Conservation (phyloP, 2,888 invertebrate genomes). For the Atrina japonica region DNA sequence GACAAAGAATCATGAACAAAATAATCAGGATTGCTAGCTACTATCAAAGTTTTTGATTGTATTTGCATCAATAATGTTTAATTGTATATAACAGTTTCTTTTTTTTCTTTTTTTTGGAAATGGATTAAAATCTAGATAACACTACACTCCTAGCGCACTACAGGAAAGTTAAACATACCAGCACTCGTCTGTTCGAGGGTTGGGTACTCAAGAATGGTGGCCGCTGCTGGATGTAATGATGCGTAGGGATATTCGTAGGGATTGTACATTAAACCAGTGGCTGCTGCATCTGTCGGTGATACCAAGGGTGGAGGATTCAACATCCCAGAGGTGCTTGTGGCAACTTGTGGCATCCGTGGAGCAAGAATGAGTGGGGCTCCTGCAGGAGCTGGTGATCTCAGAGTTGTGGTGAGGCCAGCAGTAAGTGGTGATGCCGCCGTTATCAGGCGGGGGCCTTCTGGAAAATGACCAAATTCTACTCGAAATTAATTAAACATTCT, state of each 20-base stretch:
- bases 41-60: constrained; percentile 3
- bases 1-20: not conserved
- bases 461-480: constrained; percentile 34
- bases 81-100: no score
- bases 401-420: constrained; percentile 57
- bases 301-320: constrained; percentile 82
- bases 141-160: constrained; percentile 36
- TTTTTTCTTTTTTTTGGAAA: no score
- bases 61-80: not conserved
- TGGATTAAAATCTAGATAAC: no score
- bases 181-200: constrained; percentile 69
- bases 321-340: constrained; percentile 60
- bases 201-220: constrained; percentile 71
- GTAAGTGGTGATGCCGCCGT: constrained; percentile 58
- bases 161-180: constrained; percentile 68
- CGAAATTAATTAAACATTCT: constrained; percentile 9
- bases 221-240: constrained; percentile 56
- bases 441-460: constrained; percentile 67
- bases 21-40: no score
- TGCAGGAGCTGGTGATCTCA: constrained; percentile 87
- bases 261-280: constrained; percentile 67
- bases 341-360: constrained; percentile 81
- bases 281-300: constrained; percentile 86
- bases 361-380: constrained; percentile 96
- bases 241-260: constrained; percentile 70